Evolutionary conservation across 2,888 invertebrate species (phyloP).

Genomic region (Acrobasis suavella): DNA sequence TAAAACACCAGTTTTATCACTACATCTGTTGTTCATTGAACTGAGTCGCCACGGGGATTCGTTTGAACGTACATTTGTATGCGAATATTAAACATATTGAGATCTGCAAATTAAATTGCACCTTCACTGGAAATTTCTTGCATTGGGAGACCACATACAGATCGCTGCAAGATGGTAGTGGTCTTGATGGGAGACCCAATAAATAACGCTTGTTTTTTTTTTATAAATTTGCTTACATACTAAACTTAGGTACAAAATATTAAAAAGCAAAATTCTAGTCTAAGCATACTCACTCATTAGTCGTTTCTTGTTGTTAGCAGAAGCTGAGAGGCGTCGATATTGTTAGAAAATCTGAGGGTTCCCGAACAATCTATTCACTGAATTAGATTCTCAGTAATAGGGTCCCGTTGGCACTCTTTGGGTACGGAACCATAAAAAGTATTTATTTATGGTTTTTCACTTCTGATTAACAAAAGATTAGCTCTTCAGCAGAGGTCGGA

Average conservation of each 20-base stretch:
- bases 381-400: too few relatives aligned
- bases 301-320: conserved; percentile 31
- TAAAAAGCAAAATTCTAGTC: not conserved
- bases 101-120: not conserved
- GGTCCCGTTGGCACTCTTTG: too few relatives aligned
- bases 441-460: too few relatives aligned
- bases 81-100: not conserved
- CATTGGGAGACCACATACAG: too few relatives aligned
- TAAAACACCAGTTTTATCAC: not conserved
- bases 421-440: too few relatives aligned
- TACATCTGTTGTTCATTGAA: not conserved
- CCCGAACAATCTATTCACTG: conserved; percentile 3
- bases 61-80: not conserved
- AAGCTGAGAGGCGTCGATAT: conserved; percentile 14
- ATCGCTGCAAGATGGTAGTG: too few relatives aligned
- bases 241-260: too few relatives aligned
- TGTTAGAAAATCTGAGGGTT: conserved; percentile 7
- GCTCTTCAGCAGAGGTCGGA: too few relatives aligned
- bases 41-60: not conserved
- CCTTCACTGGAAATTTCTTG: not conserved
- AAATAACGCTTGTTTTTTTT: too few relatives aligned
- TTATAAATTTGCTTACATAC: too few relatives aligned
- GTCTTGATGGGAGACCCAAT: too few relatives aligned
- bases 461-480: too few relatives aligned
- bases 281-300: conserved; percentile 18